A percentile compares a stretch with the other conserved stretches of the same genome.
These are phyloP conservation scores for Meiosimyza platycephala DNA, from an alignment of 2,888 invertebrate genomes.

Conservation along the genomic window DNA sequence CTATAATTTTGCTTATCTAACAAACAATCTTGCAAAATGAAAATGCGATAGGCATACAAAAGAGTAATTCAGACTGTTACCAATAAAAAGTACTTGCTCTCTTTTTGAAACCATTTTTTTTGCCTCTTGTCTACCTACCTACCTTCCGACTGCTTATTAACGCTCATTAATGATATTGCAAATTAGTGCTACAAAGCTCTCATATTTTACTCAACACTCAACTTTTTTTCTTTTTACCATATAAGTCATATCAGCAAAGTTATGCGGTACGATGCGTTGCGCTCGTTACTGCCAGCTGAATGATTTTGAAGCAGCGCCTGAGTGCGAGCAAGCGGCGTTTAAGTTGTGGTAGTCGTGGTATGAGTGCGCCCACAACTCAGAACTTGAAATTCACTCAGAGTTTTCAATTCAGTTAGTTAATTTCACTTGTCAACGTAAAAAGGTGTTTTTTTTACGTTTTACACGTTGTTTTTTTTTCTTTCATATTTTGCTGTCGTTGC, in stretches of 20 bases:
- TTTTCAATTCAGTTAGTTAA: constrained; percentile 35
- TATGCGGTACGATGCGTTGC: background rate
- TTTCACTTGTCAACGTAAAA: constrained; percentile 39
- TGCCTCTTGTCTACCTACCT: too few relatives aligned
- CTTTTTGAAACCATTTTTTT: too few relatives aligned
- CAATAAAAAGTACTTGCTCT: too few relatives aligned
- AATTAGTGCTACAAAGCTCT: background rate
- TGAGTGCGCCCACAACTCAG: background rate
- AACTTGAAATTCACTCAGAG: background rate
- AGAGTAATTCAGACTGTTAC: too few relatives aligned
- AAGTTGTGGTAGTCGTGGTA: background rate
- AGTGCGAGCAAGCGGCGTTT: constrained; percentile 3
- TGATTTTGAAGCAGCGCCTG: background rate
- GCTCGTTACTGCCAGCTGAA: constrained; percentile 21
- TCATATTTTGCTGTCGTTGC: constrained; percentile 29
- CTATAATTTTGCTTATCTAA: too few relatives aligned
- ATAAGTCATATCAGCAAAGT: too few relatives aligned
- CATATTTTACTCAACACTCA: too few relatives aligned
- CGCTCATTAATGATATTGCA: constrained; percentile 24
- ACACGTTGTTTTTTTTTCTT: constrained; percentile 20
- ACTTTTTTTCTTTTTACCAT: too few relatives aligned
- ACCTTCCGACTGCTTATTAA: too few relatives aligned
- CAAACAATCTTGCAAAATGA: too few relatives aligned
- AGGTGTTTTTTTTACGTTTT: constrained; percentile 29
- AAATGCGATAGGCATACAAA: too few relatives aligned